These are phyloP conservation scores for Drosophila stalkeri DNA, from an alignment of 2,888 invertebrate genomes.

Conservation along the genomic window DNA sequence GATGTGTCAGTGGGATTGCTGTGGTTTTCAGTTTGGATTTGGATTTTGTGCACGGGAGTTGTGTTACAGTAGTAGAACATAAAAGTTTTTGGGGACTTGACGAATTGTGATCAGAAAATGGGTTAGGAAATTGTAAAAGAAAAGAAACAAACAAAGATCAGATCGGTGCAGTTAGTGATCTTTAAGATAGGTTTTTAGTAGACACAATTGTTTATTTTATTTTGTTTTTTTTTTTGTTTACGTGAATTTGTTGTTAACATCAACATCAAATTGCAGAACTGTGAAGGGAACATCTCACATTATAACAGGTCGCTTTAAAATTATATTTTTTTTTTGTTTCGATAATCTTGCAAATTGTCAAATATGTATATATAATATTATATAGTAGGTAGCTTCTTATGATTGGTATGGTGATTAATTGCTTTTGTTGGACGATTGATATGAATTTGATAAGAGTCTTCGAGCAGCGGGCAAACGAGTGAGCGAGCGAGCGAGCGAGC, in stretches of 20 bases:
- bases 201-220: slow-evolving; percentile 12
- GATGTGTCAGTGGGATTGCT: slow-evolving; percentile 63
- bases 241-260: slow-evolving; percentile 43
- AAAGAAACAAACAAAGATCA: slow-evolving; percentile 36
- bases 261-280: slow-evolving; percentile 87
- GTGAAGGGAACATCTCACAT: slow-evolving; percentile 92
- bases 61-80: slow-evolving; percentile 58
- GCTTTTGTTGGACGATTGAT: slow-evolving; percentile 45
- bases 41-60: slow-evolving; percentile 65
- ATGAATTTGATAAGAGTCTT: slow-evolving; percentile 59
- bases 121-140: slow-evolving; percentile 40
- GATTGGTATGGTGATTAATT: slow-evolving; percentile 52
- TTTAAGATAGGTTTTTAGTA: slow-evolving; percentile 32
- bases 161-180: slow-evolving; percentile 68
- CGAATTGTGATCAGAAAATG: slow-evolving; percentile 43
- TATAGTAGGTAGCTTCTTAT: slow-evolving; percentile 34
- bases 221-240: neutral
- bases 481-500: slow-evolving; percentile 54
- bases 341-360: slow-evolving; percentile 38
- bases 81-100: slow-evolving; percentile 36
- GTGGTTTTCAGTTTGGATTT: slow-evolving; percentile 45
- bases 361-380: slow-evolving; percentile 36
- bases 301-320: slow-evolving; percentile 59
- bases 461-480: slow-evolving; percentile 44
- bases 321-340: slow-evolving; percentile 4